phyloP scores from a whole-genome alignment of 2,113 vertebrate genomes.

The Pandion haliaetus region DNA sequence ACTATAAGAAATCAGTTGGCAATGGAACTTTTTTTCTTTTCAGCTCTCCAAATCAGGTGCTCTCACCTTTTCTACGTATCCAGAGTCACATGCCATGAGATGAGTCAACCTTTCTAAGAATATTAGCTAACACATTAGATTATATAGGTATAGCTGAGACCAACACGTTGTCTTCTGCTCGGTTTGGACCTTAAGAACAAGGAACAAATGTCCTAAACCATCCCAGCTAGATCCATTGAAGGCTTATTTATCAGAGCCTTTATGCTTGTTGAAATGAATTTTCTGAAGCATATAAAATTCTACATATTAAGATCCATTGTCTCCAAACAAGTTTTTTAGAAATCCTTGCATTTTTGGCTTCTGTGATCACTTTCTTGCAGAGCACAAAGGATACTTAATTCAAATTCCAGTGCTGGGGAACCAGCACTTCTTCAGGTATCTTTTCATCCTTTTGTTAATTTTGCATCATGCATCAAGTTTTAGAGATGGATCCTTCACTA shows the following conservation, averaged over 20 bases:
- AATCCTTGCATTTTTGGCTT: neutral
- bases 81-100: neutral
- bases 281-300: neutral
- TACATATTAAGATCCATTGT: neutral
- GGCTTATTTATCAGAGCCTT: neutral
- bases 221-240: neutral
- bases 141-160: neutral
- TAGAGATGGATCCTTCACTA: neutral
- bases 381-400: neutral
- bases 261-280: neutral
- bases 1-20: neutral
- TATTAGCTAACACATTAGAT: neutral
- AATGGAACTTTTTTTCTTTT: neutral
- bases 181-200: neutral
- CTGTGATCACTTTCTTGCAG: neutral
- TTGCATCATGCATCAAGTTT: neutral
- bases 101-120: neutral
- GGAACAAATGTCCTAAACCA: neutral
- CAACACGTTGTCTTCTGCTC: neutral
- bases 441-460: neutral
- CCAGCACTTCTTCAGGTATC: neutral
- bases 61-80: neutral
- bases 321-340: neutral
- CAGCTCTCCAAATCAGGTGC: neutral
- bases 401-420: neutral